Base-by-base conservation (phyloP, 2,888 invertebrate species). In the Eurois occulta region DNA sequence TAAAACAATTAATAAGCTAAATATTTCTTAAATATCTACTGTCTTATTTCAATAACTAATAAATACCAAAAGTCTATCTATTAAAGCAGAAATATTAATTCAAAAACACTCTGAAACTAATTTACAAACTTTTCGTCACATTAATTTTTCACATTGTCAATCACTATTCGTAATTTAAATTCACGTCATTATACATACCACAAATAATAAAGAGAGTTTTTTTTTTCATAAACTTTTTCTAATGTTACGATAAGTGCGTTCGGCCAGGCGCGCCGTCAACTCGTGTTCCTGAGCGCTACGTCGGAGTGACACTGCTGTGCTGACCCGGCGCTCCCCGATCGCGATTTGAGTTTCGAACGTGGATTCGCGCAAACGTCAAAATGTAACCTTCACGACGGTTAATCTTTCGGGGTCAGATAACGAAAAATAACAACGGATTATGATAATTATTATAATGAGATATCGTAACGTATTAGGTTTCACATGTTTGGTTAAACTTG, bases 281-380 rank as follows among this genome's bases (percentile, higher is more conserved):
- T 80, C 90, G 91, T 90, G 89, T 87, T 82, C 77, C 75, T 81
- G 80, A 75, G 85, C 78, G 90, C 88, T 77, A 80, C 52, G 92
- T 80, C 89, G 85, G 86, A 89, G 88, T 88, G 87, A 90, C 89
- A 93, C 91, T 91, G 91, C 87, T 88, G 85, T 91, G 91, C 88
- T 87, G 85, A 84, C 88, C 81, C 88, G 81, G 41, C 91, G 91
- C 87, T 90, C 87, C 87, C 87, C 88, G 85, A 87, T 88, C 86
- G 89, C 89, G 87, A 88, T 91, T 90, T 90, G 90, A 90, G 89
- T 84, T 89, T 87, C 81, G 86, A 86, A 88, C 87, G 86, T 81
- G 75, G 74, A 85, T 85, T 87, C 91, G 91, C 91, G 91, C 90
- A 89, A 89, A 86, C 91, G 88, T 88, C 79, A 80, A 87, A 88